phyloP scores from a whole-genome alignment of 1,140 invertebrate species.

The Acromyrmex heyeri region DNA sequence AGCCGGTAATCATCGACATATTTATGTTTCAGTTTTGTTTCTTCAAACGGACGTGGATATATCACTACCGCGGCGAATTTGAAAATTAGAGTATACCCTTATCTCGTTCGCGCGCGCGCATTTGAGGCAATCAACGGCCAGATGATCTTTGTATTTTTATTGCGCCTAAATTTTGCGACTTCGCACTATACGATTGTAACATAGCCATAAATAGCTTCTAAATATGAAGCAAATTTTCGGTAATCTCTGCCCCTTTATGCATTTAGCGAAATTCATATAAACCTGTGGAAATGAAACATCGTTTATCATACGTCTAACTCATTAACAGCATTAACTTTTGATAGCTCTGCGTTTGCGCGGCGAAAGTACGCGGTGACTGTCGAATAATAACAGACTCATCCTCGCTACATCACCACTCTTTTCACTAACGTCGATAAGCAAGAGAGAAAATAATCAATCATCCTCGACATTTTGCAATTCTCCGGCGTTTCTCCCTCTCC shows the following conservation, averaged over 20 bases:
- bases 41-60: neutral
- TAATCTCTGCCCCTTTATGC: no score
- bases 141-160: conserved; percentile 48
- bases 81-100: conserved; percentile 14
- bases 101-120: neutral
- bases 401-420: conserved; percentile 13
- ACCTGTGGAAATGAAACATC: neutral
- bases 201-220: no score
- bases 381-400: conserved; percentile 57
- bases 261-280: neutral
- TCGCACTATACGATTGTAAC: neutral
- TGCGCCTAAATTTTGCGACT: conserved; percentile 3
- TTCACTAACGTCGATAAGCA: conserved; percentile 41
- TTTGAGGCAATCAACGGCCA: conserved; percentile 36
- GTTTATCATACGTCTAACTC: conserved; percentile 15
- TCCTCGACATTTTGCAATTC: conserved; percentile 57
- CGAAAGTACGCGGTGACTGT: neutral
- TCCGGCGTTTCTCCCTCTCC: conserved; percentile 17
- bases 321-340: conserved; percentile 20
- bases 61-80: neutral
- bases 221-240: neutral
- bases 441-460: conserved; percentile 60
- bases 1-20: neutral
- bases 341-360: neutral
- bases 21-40: conserved; percentile 23